Percentiles rank a stretch among this genome's conserved stretches.
These are phyloP conservation scores for Stegostoma tigrinum DNA, from an alignment of 2,113 vertebrate species.

Conservation along the genomic window DNA sequence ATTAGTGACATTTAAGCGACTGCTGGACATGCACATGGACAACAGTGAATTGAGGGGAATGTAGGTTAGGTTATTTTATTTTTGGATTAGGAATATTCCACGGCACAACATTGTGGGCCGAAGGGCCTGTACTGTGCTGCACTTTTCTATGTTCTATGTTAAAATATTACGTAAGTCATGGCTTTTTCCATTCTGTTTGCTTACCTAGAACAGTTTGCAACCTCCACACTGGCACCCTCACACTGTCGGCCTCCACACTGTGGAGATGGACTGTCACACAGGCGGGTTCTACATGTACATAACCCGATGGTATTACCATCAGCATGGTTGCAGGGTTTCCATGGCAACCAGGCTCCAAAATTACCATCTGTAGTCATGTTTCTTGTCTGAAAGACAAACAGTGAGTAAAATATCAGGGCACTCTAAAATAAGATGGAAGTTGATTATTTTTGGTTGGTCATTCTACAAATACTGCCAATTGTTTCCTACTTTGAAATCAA, in stretches of 20 bases:
- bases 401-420: background rate
- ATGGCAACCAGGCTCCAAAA: constrained; percentile 75
- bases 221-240: constrained; percentile 77
- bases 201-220: constrained; percentile 92
- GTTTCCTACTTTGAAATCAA: constrained; percentile 17
- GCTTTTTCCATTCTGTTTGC: background rate
- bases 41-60: too few relatives aligned
- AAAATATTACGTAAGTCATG: background rate
- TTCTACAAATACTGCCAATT: background rate
- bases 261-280: constrained; percentile 79
- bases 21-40: too few relatives aligned
- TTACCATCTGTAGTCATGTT: constrained; percentile 86
- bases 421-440: background rate
- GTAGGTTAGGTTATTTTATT: too few relatives aligned
- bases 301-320: constrained; percentile 68
- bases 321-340: constrained; percentile 74
- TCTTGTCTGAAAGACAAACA: constrained; percentile 61
- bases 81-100: too few relatives aligned
- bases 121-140: too few relatives aligned
- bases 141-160: too few relatives aligned
- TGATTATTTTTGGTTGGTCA: background rate
- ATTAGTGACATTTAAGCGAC: too few relatives aligned
- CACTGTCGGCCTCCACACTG: constrained; percentile 85
- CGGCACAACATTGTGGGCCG: too few relatives aligned
- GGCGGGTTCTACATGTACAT: constrained; percentile 79